Base-by-base conservation (phyloP, 2,113 vertebrate genomes). In the Microtus richardsoni region DNA sequence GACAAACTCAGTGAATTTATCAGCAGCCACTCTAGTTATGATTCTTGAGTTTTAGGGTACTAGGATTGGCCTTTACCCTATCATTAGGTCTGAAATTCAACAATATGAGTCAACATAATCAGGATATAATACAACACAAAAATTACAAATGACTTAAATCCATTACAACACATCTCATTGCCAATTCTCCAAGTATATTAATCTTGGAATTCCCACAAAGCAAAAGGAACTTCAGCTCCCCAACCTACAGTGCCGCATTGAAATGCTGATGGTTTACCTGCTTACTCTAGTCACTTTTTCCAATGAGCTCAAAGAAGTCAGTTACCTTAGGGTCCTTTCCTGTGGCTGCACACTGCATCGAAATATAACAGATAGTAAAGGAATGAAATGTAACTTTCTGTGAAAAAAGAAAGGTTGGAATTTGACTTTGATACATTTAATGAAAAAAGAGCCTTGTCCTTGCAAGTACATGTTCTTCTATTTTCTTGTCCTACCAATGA, bases 71-170 rank as follows among this genome's bases (percentile, higher is more conserved):
- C 52, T 16, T 87, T 95, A 86, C 41, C 13, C 24, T 85, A 52
- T 71, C 52, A 73, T 64, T 52, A 91, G 28, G 64, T 77, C 24
- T 28, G 47, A 93, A 78, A 91, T 85, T 87, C 64, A 60, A 8
- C 28, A 21, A 71, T 39, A 80, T 73, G 49, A 95, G 73, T 80
- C 89, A 92, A 60, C 24, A 78, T 93, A 95, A 88, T 52, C 87
- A 58, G 17, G 36, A 91, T 33, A 77, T 78, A 91, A 82, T 22
- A 41, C 82, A 85, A 36, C 52, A 87, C 62, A 90, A 93, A 90
- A 96, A 88, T 66, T 87, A 74, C 14, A 93, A 68, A 44, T 78
- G 80, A n/a, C 70, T 9, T 86, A 84, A 96, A 83, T 73, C n/a
- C 33, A 94, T 28, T 21, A 83, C 64, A 70, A 91, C 93, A 85